Evolutionary conservation across 2,888 invertebrate genomes (phyloP), one percentile per base, ranked within the genome.

Genomic region (Melitaea athalia): DNA sequence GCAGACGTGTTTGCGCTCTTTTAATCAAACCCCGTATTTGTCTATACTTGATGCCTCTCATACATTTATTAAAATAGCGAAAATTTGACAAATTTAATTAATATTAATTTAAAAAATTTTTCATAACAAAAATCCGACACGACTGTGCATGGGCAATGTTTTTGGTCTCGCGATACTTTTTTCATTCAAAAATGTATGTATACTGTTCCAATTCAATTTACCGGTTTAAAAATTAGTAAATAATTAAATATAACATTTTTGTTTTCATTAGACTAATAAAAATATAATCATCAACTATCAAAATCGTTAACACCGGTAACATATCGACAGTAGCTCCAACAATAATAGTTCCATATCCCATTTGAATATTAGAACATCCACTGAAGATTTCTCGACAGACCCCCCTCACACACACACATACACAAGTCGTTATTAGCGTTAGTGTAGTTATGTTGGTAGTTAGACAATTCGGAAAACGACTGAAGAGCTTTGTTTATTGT

Each of bases 271-370:
- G 1, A 24, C 53, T 33, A n/a, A 33, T 55, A 55, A 14, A 12
- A 38, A 38, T 7, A 38, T 38, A 38, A 8, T 7, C 8, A 8
- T 7, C 33, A 2, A 55, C 2, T 55, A 90, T 82, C 91, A 92
- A 91, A 75, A 78, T 75, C 10, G 7, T 24, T 77, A 14, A 42
- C 43, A 74, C 85, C 74, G 49, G 67, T 67, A 76, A 79, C 76
- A 86, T 91, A 92, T 92, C 91, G 92, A 91, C 92, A 92, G 91
- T 91, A 86, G 91, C 92, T 92, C 89, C 87, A 88, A 92, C 92
- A 92, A 92, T 92, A 92, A 92, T 92, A 92, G 92, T 92, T 92
- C 92, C 91, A 91, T 89, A 92, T 92, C 89, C 92, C 92, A 92
- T 92, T 92, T 92, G 92, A 92, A 92, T 92, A 92, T 92, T 92